Evolutionary conservation across 2,113 vertebrate species (phyloP).

Genomic region (Callithrix jacchus): DNA sequence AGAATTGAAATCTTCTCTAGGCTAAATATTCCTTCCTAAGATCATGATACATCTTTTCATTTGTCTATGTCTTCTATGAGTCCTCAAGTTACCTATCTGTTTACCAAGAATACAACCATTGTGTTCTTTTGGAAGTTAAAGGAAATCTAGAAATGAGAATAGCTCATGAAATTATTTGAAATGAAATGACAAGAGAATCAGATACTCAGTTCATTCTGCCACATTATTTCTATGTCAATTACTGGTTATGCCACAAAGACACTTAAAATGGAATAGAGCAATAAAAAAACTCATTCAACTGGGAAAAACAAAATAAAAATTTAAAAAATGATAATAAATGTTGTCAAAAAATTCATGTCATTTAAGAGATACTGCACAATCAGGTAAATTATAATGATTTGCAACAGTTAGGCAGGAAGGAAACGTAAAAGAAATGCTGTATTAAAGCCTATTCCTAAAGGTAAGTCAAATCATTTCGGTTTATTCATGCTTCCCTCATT

Average conservation of each 20-base stretch:
- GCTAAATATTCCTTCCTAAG: not conserved
- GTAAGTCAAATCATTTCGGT: not conserved
- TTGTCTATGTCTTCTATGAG: not conserved
- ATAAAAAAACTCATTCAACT: not conserved
- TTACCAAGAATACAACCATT: not conserved
- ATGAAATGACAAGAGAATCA: constrained; percentile 18
- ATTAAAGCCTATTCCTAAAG: not conserved
- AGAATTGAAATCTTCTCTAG: not conserved
- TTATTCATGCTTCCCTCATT: not conserved
- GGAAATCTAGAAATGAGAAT: constrained; percentile 3
- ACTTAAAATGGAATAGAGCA: not conserved
- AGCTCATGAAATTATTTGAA: not conserved
- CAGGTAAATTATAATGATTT: not conserved
- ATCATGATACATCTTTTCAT: not conserved
- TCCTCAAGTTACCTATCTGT: not conserved
- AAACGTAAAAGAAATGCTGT: not conserved
- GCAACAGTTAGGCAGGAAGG: not conserved
- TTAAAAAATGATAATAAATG: not conserved
- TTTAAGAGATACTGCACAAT: constrained; percentile 21
- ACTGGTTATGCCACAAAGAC: not conserved
- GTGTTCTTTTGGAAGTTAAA: not conserved
- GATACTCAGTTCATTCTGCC: not conserved
- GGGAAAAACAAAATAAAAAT: not conserved
- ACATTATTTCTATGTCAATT: not conserved
- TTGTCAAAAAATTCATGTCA: not conserved